A percentile compares a stretch with the other conserved stretches of the same genome.
Evolutionary conservation across 2,888 invertebrate species (phyloP).

Genomic region (Drosophila cracens): DNA sequence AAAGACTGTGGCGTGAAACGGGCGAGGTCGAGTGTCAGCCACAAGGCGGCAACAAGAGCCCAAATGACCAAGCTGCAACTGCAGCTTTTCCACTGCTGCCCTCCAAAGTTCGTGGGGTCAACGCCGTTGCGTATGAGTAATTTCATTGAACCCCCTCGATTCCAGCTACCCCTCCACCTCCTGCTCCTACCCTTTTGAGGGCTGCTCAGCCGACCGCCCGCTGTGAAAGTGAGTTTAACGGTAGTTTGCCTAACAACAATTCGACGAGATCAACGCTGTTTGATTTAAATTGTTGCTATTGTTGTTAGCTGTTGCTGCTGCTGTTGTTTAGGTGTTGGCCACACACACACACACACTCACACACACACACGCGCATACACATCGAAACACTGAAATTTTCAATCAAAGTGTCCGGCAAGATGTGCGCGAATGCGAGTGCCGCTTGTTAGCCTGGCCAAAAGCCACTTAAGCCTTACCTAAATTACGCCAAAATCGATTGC

Average conservation of each 20-base stretch:
- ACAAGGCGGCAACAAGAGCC: slow-evolving; percentile 56
- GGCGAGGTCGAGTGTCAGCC: slow-evolving; percentile 71
- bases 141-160: slow-evolving; percentile 18
- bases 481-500: slow-evolving; percentile 80
- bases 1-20: slow-evolving; percentile 50
- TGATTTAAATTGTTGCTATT: slow-evolving; percentile 74
- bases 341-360: slow-evolving; percentile 43
- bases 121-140: slow-evolving; percentile 73
- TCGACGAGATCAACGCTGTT: slow-evolving; percentile 65
- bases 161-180: neutral
- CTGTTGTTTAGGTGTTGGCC: slow-evolving; percentile 50
- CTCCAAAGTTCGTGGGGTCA: slow-evolving; percentile 56
- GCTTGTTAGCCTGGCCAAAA: slow-evolving; percentile 62
- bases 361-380: slow-evolving; percentile 7
- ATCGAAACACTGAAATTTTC: slow-evolving; percentile 39
- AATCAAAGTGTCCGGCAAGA: slow-evolving; percentile 54
- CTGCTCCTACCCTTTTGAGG: neutral
- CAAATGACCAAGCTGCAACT: slow-evolving; percentile 38
- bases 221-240: slow-evolving; percentile 82
- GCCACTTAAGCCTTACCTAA: slow-evolving; percentile 77
- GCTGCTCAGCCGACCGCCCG: slow-evolving; percentile 33
- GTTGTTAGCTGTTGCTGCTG: slow-evolving; percentile 44
- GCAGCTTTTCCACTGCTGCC: slow-evolving; percentile 15
- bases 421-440: slow-evolving; percentile 27
- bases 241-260: slow-evolving; percentile 79